These are phyloP conservation scores for Pygocentrus nattereri DNA, from an alignment of 2,797 vertebrate genomes.

Conservation along the genomic window DNA sequence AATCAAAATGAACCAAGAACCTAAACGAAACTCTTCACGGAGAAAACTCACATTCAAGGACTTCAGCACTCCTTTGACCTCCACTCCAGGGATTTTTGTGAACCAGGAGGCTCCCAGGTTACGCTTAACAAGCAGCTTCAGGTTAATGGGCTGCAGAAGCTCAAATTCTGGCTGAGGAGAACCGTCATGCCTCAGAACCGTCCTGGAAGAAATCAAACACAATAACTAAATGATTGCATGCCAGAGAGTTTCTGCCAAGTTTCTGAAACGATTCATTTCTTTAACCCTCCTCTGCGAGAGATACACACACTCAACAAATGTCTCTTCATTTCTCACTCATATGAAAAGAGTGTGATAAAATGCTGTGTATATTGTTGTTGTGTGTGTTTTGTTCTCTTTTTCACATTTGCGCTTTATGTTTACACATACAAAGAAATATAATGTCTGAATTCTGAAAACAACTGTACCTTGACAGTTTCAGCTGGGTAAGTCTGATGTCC, in stretches of 20 bases:
- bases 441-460: background rate
- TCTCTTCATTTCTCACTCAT: too few species aligned
- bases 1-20: background rate
- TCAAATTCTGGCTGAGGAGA: slow-evolving; percentile 79
- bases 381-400: too few species aligned
- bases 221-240: background rate
- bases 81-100: slow-evolving; percentile 82
- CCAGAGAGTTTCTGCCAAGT: too few species aligned
- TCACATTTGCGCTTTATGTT: too few species aligned
- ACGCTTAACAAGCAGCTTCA: slow-evolving; percentile 86
- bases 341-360: too few species aligned
- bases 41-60: slow-evolving; percentile 86
- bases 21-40: background rate
- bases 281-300: too few species aligned
- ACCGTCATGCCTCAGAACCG: slow-evolving; percentile 72
- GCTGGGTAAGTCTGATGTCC: slow-evolving; percentile 83
- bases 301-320: too few species aligned
- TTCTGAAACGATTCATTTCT: too few species aligned
- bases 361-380: too few species aligned
- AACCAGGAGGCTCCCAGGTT: slow-evolving; percentile 93
- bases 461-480: slow-evolving; percentile 84
- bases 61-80: slow-evolving; percentile 86
- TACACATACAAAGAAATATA: too few species aligned
- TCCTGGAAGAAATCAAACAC: slow-evolving; percentile 70
- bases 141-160: slow-evolving; percentile 92